Conservation (phyloP, 2,797 vertebrate species). For the Danio albolineatus region DNA sequence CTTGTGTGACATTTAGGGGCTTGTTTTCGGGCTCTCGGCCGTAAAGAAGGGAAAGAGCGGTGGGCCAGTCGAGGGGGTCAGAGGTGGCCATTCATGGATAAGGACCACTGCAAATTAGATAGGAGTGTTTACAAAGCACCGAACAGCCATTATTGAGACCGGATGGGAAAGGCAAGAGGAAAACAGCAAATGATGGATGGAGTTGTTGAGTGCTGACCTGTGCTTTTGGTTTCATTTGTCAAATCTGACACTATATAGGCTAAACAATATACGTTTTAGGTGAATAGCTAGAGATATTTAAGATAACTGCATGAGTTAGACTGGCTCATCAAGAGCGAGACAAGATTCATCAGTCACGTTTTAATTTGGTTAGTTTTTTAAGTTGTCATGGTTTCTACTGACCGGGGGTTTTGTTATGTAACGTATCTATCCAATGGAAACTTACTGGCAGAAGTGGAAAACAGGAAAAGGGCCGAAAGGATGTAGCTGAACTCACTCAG, state of each 20-base stretch:
- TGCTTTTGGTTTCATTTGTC: constrained; percentile 38
- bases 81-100: constrained; percentile 22
- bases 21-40: constrained; percentile 25
- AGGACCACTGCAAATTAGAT: constrained; percentile 53
- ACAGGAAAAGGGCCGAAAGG: constrained; percentile 30
- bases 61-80: constrained; percentile 54
- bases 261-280: background rate
- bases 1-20: constrained; percentile 37
- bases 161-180: background rate
- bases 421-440: constrained; percentile 31
- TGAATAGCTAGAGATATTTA: background rate
- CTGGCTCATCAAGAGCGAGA: no score
- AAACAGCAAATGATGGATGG: constrained; percentile 33
- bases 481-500: background rate
- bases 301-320: background rate
- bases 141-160: constrained; percentile 29
- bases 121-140: constrained; percentile 62
- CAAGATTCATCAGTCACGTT: constrained; percentile 7
- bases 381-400: constrained; percentile 53
- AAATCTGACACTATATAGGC: background rate
- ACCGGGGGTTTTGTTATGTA: constrained; percentile 75
- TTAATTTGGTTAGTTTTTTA: constrained; percentile 3
- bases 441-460: constrained; percentile 11
- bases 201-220: constrained; percentile 30
- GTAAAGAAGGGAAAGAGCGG: background rate